Evolutionary conservation across 2,888 invertebrate genomes (phyloP).

Genomic region (Caenorhabditis wallacei): DNA sequence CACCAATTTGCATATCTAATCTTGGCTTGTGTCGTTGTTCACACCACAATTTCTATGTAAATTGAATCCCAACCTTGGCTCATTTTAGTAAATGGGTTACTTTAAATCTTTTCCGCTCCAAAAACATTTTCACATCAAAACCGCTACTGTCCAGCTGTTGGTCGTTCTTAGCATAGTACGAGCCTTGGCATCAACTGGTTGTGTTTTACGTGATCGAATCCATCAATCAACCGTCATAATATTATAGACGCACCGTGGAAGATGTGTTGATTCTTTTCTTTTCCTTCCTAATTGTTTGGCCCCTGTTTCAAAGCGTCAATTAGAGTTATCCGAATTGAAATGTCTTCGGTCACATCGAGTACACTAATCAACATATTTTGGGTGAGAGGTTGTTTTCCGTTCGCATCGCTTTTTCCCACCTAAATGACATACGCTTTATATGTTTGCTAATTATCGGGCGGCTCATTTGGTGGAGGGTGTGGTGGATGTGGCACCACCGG

Average conservation of each 20-base stretch:
- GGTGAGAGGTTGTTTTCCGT: slow-evolving; percentile 21
- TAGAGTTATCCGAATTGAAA: slow-evolving; percentile 30
- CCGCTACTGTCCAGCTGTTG: neutral
- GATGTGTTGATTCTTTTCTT: slow-evolving; percentile 41
- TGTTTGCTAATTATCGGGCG: slow-evolving; percentile 63
- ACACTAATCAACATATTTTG: slow-evolving; percentile 54
- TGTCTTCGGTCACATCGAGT: slow-evolving; percentile 32
- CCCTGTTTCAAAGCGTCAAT: slow-evolving; percentile 34
- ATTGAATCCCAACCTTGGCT: slow-evolving; percentile 8
- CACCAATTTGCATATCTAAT: slow-evolving; percentile 51
- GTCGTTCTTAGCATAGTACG: slow-evolving; percentile 9
- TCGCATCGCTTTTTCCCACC: slow-evolving; percentile 24
- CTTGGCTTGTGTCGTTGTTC: slow-evolving; percentile 19
- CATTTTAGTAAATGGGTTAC: neutral
- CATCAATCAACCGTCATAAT: slow-evolving; percentile 44
- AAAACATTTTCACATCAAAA: slow-evolving; percentile 8
- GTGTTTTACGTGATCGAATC: slow-evolving; percentile 32
- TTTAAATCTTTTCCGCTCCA: slow-evolving; percentile 8
- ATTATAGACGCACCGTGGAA: slow-evolving; percentile 23
- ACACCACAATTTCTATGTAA: slow-evolving; percentile 42
- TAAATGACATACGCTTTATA: slow-evolving; percentile 31
- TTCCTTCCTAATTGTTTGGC: slow-evolving; percentile 39
- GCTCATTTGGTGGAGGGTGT: slow-evolving; percentile 41
- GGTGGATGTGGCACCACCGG: slow-evolving; percentile 26
- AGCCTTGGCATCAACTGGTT: slow-evolving; percentile 44